Percentiles rank a stretch among this genome's conserved stretches.
Conservation (phyloP, 1,140 invertebrate species). For the Leguminivora glycinivorella region DNA sequence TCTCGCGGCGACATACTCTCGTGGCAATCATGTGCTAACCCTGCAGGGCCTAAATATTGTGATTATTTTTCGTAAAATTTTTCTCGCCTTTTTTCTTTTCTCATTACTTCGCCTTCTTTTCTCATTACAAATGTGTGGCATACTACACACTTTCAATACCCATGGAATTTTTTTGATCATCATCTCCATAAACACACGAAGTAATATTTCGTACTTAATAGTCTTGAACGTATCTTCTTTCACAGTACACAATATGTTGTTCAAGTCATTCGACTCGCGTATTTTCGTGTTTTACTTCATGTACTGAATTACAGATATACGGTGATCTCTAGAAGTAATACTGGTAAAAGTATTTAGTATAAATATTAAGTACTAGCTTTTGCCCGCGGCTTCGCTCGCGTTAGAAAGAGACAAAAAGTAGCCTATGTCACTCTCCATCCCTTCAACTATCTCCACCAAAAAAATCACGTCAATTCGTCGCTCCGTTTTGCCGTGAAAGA, state of each 20-base stretch:
- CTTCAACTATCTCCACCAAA: no score
- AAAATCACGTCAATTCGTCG: no score
- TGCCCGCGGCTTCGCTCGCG: no score
- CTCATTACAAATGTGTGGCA: constrained; percentile 6
- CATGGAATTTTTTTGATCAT: constrained; percentile 2
- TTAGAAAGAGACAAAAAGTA: no score
- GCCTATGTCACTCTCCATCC: no score
- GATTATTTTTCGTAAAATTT: neutral
- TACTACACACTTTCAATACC: neutral
- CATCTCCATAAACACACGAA: constrained; percentile 3
- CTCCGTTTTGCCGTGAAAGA: no score
- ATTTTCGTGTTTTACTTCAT: constrained; percentile 28
- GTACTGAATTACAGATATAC: constrained; percentile 32
- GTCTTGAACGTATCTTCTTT: constrained; percentile 18
- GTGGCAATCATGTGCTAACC: no score
- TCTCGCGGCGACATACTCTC: no score
- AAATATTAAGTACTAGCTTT: no score
- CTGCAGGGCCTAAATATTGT: neutral
- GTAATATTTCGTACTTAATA: constrained; percentile 22
- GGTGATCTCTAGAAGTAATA: neutral
- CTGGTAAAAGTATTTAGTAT: no score
- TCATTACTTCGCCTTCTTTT: neutral
- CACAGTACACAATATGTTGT: constrained; percentile 25
- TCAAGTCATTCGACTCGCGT: constrained; percentile 39
- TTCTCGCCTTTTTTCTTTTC: neutral